These are phyloP conservation scores for Heliconius ethilla DNA, from an alignment of 2,888 invertebrate genomes.

Conservation along the genomic window DNA sequence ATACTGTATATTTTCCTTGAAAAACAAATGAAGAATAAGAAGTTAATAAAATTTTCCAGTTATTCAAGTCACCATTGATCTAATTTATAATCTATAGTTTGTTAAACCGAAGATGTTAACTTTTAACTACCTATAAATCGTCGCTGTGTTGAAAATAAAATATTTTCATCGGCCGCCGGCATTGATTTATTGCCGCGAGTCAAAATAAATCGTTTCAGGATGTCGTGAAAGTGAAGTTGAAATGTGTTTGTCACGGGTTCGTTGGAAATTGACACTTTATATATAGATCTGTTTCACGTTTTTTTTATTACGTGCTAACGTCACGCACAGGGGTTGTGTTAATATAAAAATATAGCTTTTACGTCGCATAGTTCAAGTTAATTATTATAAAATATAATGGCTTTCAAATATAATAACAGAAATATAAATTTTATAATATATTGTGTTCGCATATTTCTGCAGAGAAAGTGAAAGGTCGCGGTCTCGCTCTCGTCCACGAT, in stretches of 20 bases:
- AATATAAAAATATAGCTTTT: background rate
- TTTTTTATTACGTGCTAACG: constrained; percentile 12
- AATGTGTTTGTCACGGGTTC: constrained; percentile 39
- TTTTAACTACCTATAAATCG: constrained; percentile 54
- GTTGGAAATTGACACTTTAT: constrained; percentile 36
- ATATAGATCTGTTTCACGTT: constrained; percentile 12
- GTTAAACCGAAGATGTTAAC: constrained; percentile 29
- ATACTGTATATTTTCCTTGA: background rate
- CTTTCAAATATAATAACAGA: background rate
- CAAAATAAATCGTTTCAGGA: constrained; percentile 69
- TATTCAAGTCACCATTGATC: background rate
- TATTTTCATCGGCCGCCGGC: constrained; percentile 61
- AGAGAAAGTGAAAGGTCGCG: constrained; percentile 75
- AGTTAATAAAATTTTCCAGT: background rate
- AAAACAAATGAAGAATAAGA: background rate
- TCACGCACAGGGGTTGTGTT: background rate
- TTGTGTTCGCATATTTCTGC: constrained; percentile 55
- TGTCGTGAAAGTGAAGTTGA: constrained; percentile 51
- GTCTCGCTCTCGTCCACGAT: constrained; percentile 52
- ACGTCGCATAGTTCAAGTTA: background rate
- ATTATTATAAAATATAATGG: constrained; percentile 4
- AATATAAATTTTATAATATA: constrained; percentile 22
- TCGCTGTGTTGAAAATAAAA: constrained; percentile 60
- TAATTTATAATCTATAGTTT: constrained; percentile 5
- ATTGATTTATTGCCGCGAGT: constrained; percentile 61